Base-by-base conservation (phyloP, 2,113 vertebrate species). In the Pollimyrus isidori region DNA sequence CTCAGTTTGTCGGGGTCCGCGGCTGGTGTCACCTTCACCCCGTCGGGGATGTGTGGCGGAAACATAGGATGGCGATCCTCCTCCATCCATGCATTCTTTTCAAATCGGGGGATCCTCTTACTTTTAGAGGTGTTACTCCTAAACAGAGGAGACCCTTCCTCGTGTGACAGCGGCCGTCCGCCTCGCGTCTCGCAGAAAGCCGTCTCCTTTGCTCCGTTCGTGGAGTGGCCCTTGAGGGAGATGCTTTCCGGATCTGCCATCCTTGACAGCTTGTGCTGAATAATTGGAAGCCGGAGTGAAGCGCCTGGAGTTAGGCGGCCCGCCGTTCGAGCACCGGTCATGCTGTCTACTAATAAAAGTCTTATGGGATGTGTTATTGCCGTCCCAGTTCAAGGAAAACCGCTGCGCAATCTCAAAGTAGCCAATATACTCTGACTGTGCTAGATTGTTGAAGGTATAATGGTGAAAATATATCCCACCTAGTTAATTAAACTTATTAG, bases 201-300 rank as follows among this genome's bases (percentile, higher is more conserved):
- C 13, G n/a, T 19, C n/a, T 82, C 50, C 53, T 85, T 48, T 62
- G 39, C 49, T 26, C 88, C n/a, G 35, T 84, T 86, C 7, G 90
- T 52, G 42, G 91, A 91, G 65, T 86, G 88, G 7, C 94, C 92
- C 15, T 91, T 89, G 13, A 93, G 90, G 1, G 90, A 90, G 82
- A 94, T 89, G 69, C 85, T 80, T 3, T 93, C 92, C 49, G 62
- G 92, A 58, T 90, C 89, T 45, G 90, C 92, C 3, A 92, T 89
- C 48, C 92, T 91, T 4, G 92, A 91, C 46, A 89, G 80, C 15
- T 91, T 93, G 56, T 89, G 93, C 48, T 84, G 91, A 87, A 93
- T 91, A 7, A 87, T 85, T 10, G 93, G 93, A 9, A 94, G 91
- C 6, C 92, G 92, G 10, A 92, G n/a, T 11, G 87, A 83, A 85